Evolutionary conservation across 2,113 vertebrate species (phyloP), one percentile per base, ranked within the genome.

Genomic region (Indri indri): DNA sequence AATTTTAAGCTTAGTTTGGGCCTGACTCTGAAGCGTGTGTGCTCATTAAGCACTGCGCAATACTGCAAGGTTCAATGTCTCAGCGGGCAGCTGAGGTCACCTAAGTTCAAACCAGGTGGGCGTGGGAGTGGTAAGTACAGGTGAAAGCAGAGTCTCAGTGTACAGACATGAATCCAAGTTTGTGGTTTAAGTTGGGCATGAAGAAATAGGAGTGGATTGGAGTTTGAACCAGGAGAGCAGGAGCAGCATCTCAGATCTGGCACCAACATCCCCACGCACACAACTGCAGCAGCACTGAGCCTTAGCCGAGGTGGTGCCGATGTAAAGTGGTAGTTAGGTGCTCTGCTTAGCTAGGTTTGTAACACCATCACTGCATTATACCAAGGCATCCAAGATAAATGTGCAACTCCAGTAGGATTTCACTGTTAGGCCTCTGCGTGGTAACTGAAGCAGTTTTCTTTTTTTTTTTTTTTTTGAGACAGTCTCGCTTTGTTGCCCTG

Each of bases 191-290:
- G 17, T 40, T 77, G 54, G 73, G 50, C 59, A 20, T 81, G 90
- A 91, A 82, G 61, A 80, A 85, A 71, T 77, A 94, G 59, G 52
- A 73, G 61, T 68, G 94, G 86, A 25, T 52, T 30, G 30, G 94
- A 54, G 30, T 65, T 27, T 61, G 90, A 80, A 80, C 54, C 22
- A 22, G 73, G 57, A 90, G 77, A 57, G 68, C n/a, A 25, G 34
- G 68, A 77, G 54, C 9, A 37, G 59, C 17, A 13, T 30, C 45
- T 74, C n/a, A 37, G 10, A 47, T 47, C 77, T 54, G 40, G 76
- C 32, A 37, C 45, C 32, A 65, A 45, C 34, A 40, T 13, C 13
- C 40, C 6, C 71, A 47, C n/a, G 42, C 2, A 68, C 34, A 25
- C 74, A 61, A 23, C 68, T n/a, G 20, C 82, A n/a, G 45, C 30